phyloP scores from a whole-genome alignment of 2,888 invertebrate genomes.

The Macrosiphum euphorbiae region DNA sequence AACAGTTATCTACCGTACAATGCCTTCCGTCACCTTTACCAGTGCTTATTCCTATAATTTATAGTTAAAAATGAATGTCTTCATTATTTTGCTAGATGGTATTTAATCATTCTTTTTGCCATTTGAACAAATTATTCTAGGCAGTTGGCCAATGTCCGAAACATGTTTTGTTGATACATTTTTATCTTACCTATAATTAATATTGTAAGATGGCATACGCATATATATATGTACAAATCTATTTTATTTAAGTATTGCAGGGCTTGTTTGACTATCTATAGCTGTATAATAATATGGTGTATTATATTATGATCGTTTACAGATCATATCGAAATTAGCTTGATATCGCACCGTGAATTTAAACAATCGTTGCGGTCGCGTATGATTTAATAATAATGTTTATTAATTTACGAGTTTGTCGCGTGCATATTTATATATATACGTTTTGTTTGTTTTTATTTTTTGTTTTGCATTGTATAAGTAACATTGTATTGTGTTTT shows the following conservation, averaged over 20 bases:
- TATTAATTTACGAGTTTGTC: constrained; percentile 14
- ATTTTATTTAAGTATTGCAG: too few species aligned
- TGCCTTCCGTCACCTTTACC: background rate
- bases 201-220: background rate
- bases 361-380: background rate
- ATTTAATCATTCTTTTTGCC: background rate
- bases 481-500: constrained; percentile 40
- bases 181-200: background rate
- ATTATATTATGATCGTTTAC: background rate
- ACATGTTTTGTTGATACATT: background rate
- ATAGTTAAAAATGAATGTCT: background rate
- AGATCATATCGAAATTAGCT: background rate
- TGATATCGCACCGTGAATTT: background rate
- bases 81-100: background rate
- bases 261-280: too few species aligned
- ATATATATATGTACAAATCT: background rate
- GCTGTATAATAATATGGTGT: too few species aligned
- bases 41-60: background rate
- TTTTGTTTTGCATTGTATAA: background rate
- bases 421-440: too few species aligned
- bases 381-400: background rate
- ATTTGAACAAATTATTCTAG: background rate
- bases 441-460: constrained; percentile 3
- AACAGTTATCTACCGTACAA: background rate
- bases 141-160: background rate